Evolutionary conservation across 1,140 invertebrate species (phyloP).

Genomic region (Hydropsyche tenuis): DNA sequence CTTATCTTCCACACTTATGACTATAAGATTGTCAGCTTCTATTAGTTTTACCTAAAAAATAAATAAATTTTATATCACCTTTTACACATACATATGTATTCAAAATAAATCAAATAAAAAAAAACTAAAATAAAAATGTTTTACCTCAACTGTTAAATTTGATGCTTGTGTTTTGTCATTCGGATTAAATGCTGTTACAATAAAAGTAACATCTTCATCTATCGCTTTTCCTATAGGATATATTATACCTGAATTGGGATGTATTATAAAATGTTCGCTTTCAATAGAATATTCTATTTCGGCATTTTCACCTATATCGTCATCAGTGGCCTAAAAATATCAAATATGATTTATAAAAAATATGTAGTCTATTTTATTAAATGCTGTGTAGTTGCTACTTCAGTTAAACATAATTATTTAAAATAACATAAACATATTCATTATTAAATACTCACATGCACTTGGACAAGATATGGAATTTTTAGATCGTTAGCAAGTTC

Average conservation of each 20-base stretch:
- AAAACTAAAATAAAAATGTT: no score
- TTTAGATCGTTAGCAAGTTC: no score
- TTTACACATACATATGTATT: no score
- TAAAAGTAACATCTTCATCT: constrained; percentile 35
- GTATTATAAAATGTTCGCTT: constrained; percentile 45
- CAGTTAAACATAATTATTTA: no score
- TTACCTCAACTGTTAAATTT: constrained; percentile 39
- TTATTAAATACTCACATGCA: no score
- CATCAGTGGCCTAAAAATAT: constrained; percentile 52
- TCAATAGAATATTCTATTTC: constrained; percentile 48
- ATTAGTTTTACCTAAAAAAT: constrained; percentile 49
- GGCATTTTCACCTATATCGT: constrained; percentile 49
- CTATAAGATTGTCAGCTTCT: constrained; percentile 43
- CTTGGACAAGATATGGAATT: no score
- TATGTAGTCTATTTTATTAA: no score
- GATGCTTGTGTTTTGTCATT: constrained; percentile 31
- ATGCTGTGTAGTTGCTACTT: no score
- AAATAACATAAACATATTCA: no score
- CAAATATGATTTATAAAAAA: no score
- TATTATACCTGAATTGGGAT: constrained; percentile 49
- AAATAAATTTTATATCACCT: no score
- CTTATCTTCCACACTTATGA: constrained; percentile 40
- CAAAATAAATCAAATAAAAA: no score
- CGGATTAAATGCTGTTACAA: constrained; percentile 47
- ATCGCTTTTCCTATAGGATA: constrained; percentile 47